phyloP scores from a whole-genome alignment of 2,113 vertebrate species.

The Hoplias malabaricus region DNA sequence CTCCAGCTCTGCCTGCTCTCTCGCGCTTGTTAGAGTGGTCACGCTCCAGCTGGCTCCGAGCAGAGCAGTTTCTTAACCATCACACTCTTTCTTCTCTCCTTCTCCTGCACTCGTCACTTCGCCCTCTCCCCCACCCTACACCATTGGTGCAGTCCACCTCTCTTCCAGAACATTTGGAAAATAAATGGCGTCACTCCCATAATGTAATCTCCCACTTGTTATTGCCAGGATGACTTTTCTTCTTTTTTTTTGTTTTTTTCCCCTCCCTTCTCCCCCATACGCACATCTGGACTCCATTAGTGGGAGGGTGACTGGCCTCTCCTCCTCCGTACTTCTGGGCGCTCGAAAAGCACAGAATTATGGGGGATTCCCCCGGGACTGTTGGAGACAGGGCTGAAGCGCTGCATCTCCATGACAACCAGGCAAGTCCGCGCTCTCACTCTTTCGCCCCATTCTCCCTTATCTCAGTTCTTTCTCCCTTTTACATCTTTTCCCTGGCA shows the following conservation, averaged over 20 bases:
- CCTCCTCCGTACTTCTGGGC: constrained; percentile 26
- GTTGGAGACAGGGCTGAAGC: constrained; percentile 25
- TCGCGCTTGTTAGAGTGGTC: constrained; percentile 42
- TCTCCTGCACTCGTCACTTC: constrained; percentile 3
- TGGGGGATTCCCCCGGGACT: constrained; percentile 45
- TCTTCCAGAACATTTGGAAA: constrained; percentile 58
- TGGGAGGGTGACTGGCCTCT: constrained; percentile 25
- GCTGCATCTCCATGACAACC: constrained; percentile 33
- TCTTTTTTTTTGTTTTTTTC: not conserved
- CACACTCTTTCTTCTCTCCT: constrained; percentile 25
- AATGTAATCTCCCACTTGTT: constrained; percentile 51
- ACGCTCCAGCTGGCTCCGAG: constrained; percentile 37
- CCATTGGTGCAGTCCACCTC: constrained; percentile 18
- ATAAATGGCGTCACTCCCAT: constrained; percentile 61
- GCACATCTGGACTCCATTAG: constrained; percentile 57
- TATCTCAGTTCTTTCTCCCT: constrained; percentile 22
- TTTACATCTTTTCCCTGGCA: not conserved
- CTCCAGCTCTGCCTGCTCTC: not conserved
- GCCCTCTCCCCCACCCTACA: not conserved
- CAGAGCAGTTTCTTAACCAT: constrained; percentile 30
- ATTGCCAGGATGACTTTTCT: constrained; percentile 40
- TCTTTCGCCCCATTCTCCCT: constrained; percentile 3
- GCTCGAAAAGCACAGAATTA: constrained; percentile 48
- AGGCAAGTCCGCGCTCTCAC: not conserved
- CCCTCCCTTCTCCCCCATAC: not conserved